Percentiles rank a stretch among this genome's conserved stretches.
Evolutionary conservation across 1,140 invertebrate species (phyloP).

Genomic region (Magallana angulata): DNA sequence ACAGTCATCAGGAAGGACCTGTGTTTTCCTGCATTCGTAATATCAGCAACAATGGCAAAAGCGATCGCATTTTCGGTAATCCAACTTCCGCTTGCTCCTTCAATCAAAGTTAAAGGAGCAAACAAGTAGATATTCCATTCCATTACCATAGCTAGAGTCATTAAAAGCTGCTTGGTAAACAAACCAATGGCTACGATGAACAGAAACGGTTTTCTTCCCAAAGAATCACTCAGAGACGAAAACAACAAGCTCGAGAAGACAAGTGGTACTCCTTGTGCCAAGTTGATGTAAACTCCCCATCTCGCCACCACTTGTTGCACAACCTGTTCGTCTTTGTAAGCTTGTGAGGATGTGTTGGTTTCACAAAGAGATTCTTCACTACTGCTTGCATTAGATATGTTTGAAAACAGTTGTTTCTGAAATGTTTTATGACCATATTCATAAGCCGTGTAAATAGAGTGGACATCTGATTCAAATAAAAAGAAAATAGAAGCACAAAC

Average conservation of each 20-base stretch:
- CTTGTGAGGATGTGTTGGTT: background rate
- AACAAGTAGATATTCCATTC: no score
- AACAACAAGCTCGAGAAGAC: background rate
- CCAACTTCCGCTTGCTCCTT: background rate
- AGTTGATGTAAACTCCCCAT: background rate
- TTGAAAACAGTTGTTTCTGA: background rate
- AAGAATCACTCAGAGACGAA: background rate
- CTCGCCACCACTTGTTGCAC: background rate
- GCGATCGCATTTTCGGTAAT: background rate
- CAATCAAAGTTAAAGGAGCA: no score
- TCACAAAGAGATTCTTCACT: background rate
- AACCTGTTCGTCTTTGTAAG: background rate
- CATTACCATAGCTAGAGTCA: background rate
- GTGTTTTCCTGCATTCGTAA: conserved; percentile 20
- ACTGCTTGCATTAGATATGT: background rate
- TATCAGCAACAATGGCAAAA: conserved; percentile 41
- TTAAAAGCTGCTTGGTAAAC: background rate
- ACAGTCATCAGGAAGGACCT: conserved; percentile 43
- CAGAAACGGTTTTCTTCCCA: background rate
- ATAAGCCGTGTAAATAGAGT: background rate
- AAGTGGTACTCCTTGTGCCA: background rate
- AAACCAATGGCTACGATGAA: background rate
- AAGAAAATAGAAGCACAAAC: conserved; percentile 1
- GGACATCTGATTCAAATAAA: background rate
- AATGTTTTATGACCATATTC: conserved; percentile 1